Percentiles rank a stretch among this genome's conserved stretches.
These are phyloP conservation scores for Mesochorus sp. DNA, from an alignment of 2,888 invertebrate species.

Conservation along the genomic window DNA sequence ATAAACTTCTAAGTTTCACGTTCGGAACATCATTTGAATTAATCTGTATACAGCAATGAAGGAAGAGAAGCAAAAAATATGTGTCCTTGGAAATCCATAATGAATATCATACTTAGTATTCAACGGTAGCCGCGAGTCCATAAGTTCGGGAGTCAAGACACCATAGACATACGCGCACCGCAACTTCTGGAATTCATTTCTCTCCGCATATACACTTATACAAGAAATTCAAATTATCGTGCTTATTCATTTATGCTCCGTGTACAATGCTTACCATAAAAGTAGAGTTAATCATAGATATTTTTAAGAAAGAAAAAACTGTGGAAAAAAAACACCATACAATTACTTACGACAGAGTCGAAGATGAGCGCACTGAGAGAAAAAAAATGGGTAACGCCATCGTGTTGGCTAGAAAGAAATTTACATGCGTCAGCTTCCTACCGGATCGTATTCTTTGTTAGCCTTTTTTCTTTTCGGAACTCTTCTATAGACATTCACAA, in stretches of 20 bases:
- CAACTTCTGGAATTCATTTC: constrained; percentile 56
- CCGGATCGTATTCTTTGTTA: constrained; percentile 53
- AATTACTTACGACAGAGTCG: constrained; percentile 27
- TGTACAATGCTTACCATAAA: constrained; percentile 52
- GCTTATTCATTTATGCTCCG: constrained; percentile 36
- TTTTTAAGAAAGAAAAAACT: constrained; percentile 26
- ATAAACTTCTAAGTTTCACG: constrained; percentile 19
- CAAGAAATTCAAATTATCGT: constrained; percentile 52
- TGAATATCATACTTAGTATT: constrained; percentile 58
- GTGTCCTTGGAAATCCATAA: constrained; percentile 51
- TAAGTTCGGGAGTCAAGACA: constrained; percentile 14
- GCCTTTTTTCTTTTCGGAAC: not conserved
- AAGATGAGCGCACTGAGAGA: constrained; percentile 7
- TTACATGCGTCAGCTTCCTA: constrained; percentile 58
- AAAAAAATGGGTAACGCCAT: constrained; percentile 43
- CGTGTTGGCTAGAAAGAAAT: constrained; percentile 36
- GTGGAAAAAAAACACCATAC: not conserved
- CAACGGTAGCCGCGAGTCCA: constrained; percentile 34
- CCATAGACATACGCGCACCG: not conserved
- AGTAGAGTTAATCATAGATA: constrained; percentile 56
- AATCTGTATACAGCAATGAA: constrained; percentile 21
- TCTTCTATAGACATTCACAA: not conserved
- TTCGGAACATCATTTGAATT: constrained; percentile 43
- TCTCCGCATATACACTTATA: not conserved
- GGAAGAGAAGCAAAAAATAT: not conserved